Evolutionary conservation across 2,888 invertebrate species (phyloP), one percentile per base, ranked within the genome.

Genomic region (Dynastes maya): DNA sequence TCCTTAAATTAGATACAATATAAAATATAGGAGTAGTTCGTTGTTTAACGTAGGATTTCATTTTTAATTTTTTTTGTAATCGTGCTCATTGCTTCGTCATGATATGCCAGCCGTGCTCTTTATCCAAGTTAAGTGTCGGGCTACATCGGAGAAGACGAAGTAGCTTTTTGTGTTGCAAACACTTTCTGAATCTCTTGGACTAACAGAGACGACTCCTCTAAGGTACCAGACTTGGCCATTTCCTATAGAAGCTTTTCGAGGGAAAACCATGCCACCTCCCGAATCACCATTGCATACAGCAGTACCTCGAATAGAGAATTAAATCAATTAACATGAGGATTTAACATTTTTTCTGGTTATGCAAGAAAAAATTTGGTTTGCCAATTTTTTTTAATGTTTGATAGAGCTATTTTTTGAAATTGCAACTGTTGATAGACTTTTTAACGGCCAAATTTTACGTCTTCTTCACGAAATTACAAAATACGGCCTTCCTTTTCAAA

Each of bases 141-240:
- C 85, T 1, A 85, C 83, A 76, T 88, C 88, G 4, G 86, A 83
- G 80, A 87, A 88, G n/a, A 88, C 87, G n/a, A 86, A 85, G 65
- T 87, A 88, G 80, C 86, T 86, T 2, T 83, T 82, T 32, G 88
- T 81, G 81, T 88, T 87, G 78, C 88, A 88, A 13, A 84, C 82
- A 40, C 81, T 82, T 2, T 83, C 82, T 8, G 78, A 76, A 37
- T 72, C 53, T 4, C 82, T 72, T 6, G 90, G 77, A 0, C 90
- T 88, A 1, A 89, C 89, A 0, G 91, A 91, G 11, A 91, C 90
- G 9, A 89, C 88, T 1, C 91, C 91, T 63, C 90, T 86, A 13
- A 91, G 83, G 79, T 86, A 85, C 90, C 90, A 91, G 1, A 76
- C 37, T 13, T 84, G 82, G 37, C 83, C 85, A 9, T 81, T 70